Evolutionary conservation across 1,140 invertebrate genomes (phyloP).

Genomic region (Apis mellifera): DNA sequence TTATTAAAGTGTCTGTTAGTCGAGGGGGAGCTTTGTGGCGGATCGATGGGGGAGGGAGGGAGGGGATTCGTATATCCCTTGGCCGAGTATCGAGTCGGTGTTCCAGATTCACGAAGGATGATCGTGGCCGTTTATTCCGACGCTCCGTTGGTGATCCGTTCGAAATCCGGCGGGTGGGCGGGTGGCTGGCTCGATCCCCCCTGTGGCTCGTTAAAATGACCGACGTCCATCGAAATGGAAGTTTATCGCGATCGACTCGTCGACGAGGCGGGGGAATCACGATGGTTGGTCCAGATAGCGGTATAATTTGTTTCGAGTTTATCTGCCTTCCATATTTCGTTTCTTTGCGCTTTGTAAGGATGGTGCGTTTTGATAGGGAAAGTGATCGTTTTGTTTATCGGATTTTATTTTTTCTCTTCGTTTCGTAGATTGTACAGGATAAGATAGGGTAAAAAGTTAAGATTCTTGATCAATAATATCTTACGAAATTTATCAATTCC

Average conservation of each 20-base stretch:
- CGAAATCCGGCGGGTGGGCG: conserved; percentile 3
- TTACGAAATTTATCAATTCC: too few species aligned
- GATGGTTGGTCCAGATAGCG: background rate
- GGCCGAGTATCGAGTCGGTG: background rate
- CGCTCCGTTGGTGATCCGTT: too few species aligned
- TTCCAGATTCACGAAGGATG: conserved; percentile 1
- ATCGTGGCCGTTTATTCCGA: conserved; percentile 14
- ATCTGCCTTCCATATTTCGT: background rate
- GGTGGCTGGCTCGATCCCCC: background rate
- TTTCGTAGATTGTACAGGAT: background rate
- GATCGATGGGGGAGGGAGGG: background rate
- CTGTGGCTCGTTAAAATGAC: conserved; percentile 7
- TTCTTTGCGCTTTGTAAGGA: background rate
- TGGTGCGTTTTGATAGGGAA: too few species aligned
- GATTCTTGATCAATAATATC: background rate
- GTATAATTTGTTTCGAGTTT: conserved; percentile 3
- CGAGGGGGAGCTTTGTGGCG: background rate
- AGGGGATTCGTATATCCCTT: background rate
- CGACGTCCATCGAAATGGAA: conserved; percentile 8
- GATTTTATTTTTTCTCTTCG: background rate
- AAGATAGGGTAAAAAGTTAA: background rate
- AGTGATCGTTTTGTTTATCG: too few species aligned
- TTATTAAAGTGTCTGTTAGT: background rate
- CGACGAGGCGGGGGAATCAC: background rate
- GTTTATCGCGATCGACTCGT: background rate